phyloP scores from a whole-genome alignment of 2,888 invertebrate species.

The Luperina nickerlii region DNA sequence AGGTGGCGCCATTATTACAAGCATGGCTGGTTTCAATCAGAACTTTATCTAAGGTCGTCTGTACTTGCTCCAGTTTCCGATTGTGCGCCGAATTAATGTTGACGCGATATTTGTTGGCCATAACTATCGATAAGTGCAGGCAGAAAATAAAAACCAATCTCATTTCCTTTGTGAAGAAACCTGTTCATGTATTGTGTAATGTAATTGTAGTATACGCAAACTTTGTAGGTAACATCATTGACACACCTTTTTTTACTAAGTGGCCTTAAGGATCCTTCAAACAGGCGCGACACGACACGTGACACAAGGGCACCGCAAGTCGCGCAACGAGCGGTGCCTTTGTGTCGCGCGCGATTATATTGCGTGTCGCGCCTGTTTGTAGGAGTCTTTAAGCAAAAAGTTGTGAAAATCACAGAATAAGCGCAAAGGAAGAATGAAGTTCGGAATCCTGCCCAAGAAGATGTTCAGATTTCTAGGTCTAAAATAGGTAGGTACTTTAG shows the following conservation, averaged over 20 bases:
- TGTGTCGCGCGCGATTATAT: too few species aligned
- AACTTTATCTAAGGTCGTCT: conserved; percentile 29
- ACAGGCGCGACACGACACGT: too few species aligned
- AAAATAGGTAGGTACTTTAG: background rate
- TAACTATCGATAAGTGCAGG: conserved; percentile 17
- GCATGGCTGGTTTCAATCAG: conserved; percentile 36
- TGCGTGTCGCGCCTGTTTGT: too few species aligned
- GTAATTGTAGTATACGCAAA: background rate
- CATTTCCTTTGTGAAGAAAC: conserved; percentile 16
- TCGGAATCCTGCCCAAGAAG: conserved; percentile 1
- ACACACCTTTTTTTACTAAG: background rate
- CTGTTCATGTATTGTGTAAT: background rate
- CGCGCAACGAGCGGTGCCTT: too few species aligned
- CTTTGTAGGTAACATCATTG: background rate
- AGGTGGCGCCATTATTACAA: background rate
- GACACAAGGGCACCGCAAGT: too few species aligned
- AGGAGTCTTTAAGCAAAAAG: background rate
- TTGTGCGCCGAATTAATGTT: conserved; percentile 32
- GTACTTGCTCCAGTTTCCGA: conserved; percentile 19
- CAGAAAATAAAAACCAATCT: conserved; percentile 28
- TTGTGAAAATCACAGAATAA: background rate
- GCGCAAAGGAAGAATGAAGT: background rate
- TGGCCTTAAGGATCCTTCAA: too few species aligned
- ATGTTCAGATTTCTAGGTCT: background rate
- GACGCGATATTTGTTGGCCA: conserved; percentile 21